These are phyloP conservation scores for Bubalus kerabau DNA, from an alignment of 2,113 vertebrate species.

Conservation along the genomic window DNA sequence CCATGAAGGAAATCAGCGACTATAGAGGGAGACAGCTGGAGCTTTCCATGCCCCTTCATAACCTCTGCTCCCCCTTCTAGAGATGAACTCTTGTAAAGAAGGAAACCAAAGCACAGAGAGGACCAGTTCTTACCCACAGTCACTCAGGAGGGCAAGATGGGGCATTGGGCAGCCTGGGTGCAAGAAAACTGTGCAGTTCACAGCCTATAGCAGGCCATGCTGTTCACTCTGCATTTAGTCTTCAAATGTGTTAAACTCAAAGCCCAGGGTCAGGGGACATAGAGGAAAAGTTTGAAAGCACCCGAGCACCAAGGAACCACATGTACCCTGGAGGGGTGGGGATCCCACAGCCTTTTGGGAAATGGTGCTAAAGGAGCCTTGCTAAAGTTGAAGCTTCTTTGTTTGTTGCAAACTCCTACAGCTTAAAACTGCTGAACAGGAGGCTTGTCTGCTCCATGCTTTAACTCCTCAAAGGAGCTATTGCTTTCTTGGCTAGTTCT, in stretches of 20 bases:
- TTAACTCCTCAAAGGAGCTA: background rate
- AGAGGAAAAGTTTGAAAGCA: background rate
- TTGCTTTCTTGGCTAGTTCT: background rate
- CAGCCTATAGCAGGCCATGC: background rate
- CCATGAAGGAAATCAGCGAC: background rate
- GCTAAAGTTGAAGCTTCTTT: background rate
- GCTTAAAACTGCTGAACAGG: background rate
- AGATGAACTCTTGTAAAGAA: background rate
- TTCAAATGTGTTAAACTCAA: background rate
- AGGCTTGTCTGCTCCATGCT: background rate
- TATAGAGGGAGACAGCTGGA: background rate
- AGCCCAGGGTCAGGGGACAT: background rate
- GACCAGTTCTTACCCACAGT: background rate
- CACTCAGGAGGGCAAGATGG: background rate
- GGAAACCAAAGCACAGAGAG: background rate
- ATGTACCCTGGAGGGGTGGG: rapidly evolving
- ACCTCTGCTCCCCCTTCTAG: background rate
- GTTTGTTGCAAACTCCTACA: background rate
- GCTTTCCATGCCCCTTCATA: background rate
- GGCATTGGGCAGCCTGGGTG: rapidly evolving
- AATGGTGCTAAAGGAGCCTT: background rate
- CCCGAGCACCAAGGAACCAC: background rate
- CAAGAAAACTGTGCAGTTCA: background rate
- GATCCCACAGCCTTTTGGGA: background rate
- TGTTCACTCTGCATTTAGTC: background rate